Evolutionary conservation across 2,888 invertebrate genomes (phyloP), one percentile per base, ranked within the genome.

Genomic region (Thalpophila matura): DNA sequence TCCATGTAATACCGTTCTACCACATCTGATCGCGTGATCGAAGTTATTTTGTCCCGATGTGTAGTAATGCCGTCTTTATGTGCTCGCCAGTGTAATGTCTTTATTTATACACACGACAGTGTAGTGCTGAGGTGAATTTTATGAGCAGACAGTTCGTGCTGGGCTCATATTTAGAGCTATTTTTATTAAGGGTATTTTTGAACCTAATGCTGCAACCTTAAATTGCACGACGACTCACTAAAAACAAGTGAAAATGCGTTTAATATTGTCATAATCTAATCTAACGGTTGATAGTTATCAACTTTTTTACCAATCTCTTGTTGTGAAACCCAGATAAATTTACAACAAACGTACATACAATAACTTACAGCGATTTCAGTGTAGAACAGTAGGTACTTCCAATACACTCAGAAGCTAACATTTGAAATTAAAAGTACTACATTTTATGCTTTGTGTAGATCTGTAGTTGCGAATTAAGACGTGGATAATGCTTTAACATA

Each of bases 1-100:
- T 77, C 65, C 35, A 69, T 59, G 55, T 77, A 70, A 69, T 79
- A 62, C 59, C 29, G 58, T 61, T 45, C 61, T 37, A 54, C 59
- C 49, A 42, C 77, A 60, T 65, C 62, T 62, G 81, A 78, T 87
- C 80, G 86, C 87, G 87, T 88, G 88, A 81, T 82, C 77, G 64
- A 82, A 84, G 75, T 80, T 74, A 73, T 83, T 86, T 81, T 79
- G 77, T 79, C 64, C 76, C 71, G 69, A 78, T 70, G 61, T 74
- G 76, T 77, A 69, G 74, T 73, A 77, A 77, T 74, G 60, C 59
- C 63, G 58, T 63, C 68, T 65, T 80, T 74, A 77, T 79, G 74
- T 74, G 68, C 67, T 70, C 72, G 70, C 50, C 67, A 74, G 54
- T 75, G 77, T 82, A 85, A 87, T 83, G 84, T 82, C 85, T 87